Percentiles rank a stretch among this genome's conserved stretches.
Evolutionary conservation across 2,113 vertebrate genomes (phyloP).

Genomic region (Oxyruncus cristatus): DNA sequence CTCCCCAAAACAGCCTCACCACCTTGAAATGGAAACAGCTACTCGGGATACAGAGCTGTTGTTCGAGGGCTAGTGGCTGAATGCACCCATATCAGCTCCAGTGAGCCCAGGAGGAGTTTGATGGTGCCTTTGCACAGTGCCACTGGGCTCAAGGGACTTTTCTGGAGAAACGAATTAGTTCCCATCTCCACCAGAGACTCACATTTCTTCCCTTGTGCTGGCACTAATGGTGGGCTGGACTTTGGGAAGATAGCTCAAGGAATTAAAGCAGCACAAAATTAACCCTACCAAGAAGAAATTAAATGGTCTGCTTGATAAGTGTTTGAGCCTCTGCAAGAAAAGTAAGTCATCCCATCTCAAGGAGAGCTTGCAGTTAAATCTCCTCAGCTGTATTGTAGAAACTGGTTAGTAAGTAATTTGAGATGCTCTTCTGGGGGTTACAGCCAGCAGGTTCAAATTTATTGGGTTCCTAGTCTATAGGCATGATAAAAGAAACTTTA

Average conservation of each 20-base stretch:
- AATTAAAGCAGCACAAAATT: neutral
- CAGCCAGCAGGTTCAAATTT: neutral
- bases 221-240: neutral
- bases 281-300: neutral
- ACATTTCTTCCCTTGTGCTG: neutral
- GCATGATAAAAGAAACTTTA: neutral
- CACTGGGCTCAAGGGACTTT: neutral
- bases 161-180: neutral
- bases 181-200: neutral
- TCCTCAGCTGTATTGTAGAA: neutral
- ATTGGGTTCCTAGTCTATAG: neutral
- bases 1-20: neutral
- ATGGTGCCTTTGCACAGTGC: neutral
- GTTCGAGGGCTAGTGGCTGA: neutral
- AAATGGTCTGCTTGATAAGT: neutral
- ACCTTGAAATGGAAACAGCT: neutral
- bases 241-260: neutral
- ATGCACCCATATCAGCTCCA: fast-evolving
- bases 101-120: neutral
- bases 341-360: neutral
- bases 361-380: neutral
- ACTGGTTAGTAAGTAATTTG: neutral
- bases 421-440: neutral
- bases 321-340: neutral
- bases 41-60: neutral